Conservation (phyloP, 2,113 vertebrate genomes). For the Ammodytes dubius region DNA sequence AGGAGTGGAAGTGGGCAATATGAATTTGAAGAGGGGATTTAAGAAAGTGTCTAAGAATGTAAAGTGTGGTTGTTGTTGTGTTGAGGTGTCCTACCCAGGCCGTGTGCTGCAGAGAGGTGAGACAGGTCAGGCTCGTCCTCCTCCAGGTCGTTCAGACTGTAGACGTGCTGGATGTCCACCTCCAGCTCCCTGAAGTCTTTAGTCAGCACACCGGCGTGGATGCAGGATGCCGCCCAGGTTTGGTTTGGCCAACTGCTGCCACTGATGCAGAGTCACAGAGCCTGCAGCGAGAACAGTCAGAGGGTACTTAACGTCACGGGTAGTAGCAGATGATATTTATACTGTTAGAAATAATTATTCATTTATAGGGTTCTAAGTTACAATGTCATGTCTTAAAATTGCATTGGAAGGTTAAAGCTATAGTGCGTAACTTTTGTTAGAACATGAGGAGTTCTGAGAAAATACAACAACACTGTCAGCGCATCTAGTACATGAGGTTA, state of each 20-base stretch:
- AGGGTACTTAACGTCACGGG: not conserved
- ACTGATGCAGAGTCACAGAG: constrained; percentile 89
- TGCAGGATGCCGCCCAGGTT: constrained; percentile 88
- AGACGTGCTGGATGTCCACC: constrained; percentile 88
- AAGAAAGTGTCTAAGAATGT: not conserved
- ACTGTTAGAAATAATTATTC: not conserved
- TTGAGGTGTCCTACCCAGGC: constrained; percentile 76
- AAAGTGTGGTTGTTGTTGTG: not conserved
- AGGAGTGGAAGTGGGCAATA: not conserved
- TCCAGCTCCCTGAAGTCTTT: constrained; percentile 92
- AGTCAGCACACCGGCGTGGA: constrained; percentile 88
- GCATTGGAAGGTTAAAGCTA: no score
- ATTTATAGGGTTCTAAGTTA: no score
- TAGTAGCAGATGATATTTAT: not conserved
- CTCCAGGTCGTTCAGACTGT: constrained; percentile 90
- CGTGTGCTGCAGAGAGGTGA: constrained; percentile 69
- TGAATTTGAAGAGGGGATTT: not conserved
- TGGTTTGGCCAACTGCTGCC: constrained; percentile 91
- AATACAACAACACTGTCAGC: no score
- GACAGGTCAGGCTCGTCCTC: constrained; percentile 88
- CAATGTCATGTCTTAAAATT: no score
- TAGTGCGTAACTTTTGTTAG: no score
- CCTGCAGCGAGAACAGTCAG: constrained; percentile 65
- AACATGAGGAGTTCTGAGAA: no score
- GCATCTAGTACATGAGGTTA: no score